phyloP scores from a whole-genome alignment of 2,797 vertebrate species.

The Pseudopleuronectes americanus region DNA sequence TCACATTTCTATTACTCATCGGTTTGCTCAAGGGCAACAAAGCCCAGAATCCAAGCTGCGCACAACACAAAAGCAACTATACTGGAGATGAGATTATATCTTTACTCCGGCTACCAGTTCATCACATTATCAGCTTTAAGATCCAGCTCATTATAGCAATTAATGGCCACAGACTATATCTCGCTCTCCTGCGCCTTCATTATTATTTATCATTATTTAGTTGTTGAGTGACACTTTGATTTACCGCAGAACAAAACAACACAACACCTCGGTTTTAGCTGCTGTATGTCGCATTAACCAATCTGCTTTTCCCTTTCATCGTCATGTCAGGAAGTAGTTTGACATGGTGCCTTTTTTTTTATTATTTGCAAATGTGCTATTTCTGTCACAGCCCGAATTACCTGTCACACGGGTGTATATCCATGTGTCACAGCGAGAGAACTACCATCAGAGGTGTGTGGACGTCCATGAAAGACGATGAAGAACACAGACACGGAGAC shows the following conservation, averaged over 20 bases:
- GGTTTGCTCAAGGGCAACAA: neutral
- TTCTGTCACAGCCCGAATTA: constrained; percentile 65
- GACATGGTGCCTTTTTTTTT: constrained; percentile 24
- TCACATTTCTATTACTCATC: neutral
- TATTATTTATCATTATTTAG: neutral
- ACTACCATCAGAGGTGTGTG: constrained; percentile 68
- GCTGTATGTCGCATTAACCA: constrained; percentile 24
- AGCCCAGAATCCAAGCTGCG: neutral
- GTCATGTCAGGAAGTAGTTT: constrained; percentile 57
- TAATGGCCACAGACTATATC: neutral
- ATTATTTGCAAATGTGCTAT: constrained; percentile 70
- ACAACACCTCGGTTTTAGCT: neutral
- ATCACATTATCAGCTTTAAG: constrained; percentile 1
- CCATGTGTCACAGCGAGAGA: constrained; percentile 71
- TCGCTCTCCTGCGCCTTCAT: neutral
- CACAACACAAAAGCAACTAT: neutral
- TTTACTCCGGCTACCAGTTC: neutral
- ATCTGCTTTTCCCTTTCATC: constrained; percentile 51
- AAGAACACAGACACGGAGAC: constrained; percentile 67
- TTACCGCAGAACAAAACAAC: too few relatives aligned
- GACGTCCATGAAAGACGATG: constrained; percentile 68
- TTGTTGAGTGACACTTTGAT: too few relatives aligned
- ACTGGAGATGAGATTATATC: neutral
- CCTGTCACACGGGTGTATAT: constrained; percentile 74
- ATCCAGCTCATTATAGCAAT: constrained; percentile 10